Conservation (phyloP, 1,140 invertebrate genomes). For the Babylonia areolata region DNA sequence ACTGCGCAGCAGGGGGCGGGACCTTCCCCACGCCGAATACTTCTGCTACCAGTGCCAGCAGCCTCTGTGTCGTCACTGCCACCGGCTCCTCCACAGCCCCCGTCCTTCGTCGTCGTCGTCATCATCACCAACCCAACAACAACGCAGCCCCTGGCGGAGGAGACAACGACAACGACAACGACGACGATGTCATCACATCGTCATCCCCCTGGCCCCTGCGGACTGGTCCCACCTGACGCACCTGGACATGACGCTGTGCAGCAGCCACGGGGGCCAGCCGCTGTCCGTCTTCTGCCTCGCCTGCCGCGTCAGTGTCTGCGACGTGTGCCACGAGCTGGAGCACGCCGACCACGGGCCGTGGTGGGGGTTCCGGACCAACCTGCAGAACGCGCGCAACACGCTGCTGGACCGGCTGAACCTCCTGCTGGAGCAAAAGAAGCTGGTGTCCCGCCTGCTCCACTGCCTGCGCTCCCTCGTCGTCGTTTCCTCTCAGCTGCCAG, state of each 20-base stretch:
- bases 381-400: background rate
- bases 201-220: background rate
- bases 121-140: background rate
- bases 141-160: too few species aligned
- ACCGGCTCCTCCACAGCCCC: background rate
- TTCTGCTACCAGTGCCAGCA: slow-evolving; percentile 21
- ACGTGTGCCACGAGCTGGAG: background rate
- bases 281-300: background rate
- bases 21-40: background rate
- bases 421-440: background rate
- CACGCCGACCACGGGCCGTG: background rate
- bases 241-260: background rate
- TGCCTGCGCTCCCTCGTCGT: background rate
- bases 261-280: background rate
- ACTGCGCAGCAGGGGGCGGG: background rate
- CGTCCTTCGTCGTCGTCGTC: background rate
- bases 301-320: background rate
- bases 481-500: too few species aligned
- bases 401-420: background rate
- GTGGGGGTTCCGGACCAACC: background rate
- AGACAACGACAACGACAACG: too few species aligned
- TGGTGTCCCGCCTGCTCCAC: background rate
- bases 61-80: slow-evolving; percentile 9
- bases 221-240: background rate
- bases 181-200: background rate